A percentile compares a stretch with the other conserved stretches of the same genome.
Conservation (phyloP, 2,113 vertebrate genomes). For the Turdus rufiventris region DNA sequence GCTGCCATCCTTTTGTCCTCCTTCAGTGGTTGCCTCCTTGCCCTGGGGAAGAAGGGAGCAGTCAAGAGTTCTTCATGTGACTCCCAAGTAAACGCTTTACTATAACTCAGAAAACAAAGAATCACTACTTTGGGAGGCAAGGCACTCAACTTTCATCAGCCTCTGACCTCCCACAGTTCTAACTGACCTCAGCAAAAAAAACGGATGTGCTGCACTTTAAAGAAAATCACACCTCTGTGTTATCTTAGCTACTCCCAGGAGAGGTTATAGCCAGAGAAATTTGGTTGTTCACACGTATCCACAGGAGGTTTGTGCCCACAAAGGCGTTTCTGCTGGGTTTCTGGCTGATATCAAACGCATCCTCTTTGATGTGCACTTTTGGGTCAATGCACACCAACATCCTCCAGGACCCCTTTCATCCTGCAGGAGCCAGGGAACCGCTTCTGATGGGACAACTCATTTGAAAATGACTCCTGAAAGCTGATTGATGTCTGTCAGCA, state of each 20-base stretch:
- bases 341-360: not conserved
- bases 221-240: not conserved
- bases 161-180: not conserved
- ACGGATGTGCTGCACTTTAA: not conserved
- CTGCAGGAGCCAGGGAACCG: not conserved
- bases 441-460: not conserved
- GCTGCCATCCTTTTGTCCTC: not conserved
- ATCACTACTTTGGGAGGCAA: not conserved
- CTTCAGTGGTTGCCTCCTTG: not conserved
- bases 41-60: not conserved
- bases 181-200: slow-evolving; percentile 8
- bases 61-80: not conserved
- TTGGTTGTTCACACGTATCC: not conserved
- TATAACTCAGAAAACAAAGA: not conserved
- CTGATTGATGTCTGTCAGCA: not conserved
- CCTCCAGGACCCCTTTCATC: not conserved
- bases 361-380: slow-evolving; percentile 6
- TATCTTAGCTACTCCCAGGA: not conserved
- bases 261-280: not conserved
- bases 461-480: not conserved
- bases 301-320: not conserved
- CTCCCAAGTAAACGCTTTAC: not conserved
- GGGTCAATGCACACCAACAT: not conserved
- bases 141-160: not conserved
- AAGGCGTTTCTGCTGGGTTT: not conserved